Evolutionary conservation across 2,888 invertebrate genomes (phyloP).

Genomic region (Drosophila macrothrix): DNA sequence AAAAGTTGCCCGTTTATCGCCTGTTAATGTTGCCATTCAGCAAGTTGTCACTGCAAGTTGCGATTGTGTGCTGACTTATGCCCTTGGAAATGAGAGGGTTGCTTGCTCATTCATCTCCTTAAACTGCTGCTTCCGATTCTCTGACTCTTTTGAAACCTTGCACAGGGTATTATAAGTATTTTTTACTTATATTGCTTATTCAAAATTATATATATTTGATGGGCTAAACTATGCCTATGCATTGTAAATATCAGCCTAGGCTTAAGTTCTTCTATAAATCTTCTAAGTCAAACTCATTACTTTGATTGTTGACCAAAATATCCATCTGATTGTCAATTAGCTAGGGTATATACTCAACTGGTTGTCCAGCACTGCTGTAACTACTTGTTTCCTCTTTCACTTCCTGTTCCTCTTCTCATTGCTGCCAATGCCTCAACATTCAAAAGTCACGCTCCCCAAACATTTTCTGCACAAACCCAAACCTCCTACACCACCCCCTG

Average conservation of each 20-base stretch:
- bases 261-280: neutral
- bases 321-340: neutral
- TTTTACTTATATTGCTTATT: neutral
- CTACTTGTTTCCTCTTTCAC: neutral
- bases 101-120: constrained; percentile 27
- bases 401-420: constrained; percentile 12
- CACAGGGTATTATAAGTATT: neutral
- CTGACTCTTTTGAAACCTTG: too few species aligned
- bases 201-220: neutral
- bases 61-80: constrained; percentile 36
- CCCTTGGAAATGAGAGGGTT: neutral
- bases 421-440: constrained; percentile 30
- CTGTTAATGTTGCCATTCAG: neutral
- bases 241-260: neutral
- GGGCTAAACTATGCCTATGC: neutral
- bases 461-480: constrained; percentile 33
- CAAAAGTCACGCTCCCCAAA: constrained; percentile 50
- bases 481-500: neutral
- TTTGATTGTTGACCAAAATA: neutral
- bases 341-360: neutral
- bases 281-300: neutral
- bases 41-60: neutral
- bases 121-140: neutral
- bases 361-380: neutral
- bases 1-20: constrained; percentile 19